Conservation (phyloP, 2,797 vertebrate species). For the Crocodylus rhombifer region DNA sequence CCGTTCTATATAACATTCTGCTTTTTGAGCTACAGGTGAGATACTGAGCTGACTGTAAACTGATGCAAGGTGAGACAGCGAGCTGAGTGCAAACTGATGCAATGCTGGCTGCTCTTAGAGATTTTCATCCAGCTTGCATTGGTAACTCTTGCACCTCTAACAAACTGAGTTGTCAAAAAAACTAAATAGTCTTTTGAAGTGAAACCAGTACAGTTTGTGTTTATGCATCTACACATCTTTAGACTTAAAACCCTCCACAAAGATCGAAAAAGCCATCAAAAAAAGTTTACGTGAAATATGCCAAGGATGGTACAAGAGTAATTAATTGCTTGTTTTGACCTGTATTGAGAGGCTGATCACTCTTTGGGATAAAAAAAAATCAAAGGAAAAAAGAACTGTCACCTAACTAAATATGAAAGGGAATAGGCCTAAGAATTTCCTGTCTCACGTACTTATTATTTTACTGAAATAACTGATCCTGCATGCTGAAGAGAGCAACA, state of each 20-base stretch:
- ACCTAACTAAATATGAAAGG: neutral
- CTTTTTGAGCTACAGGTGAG: neutral
- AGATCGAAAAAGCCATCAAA: no score
- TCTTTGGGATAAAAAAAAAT: neutral
- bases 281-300: no score
- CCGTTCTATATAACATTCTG: neutral
- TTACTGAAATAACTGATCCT: slow-evolving; percentile 53
- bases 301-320: neutral
- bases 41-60: neutral
- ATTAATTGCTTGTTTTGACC: neutral
- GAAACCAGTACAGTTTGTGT: neutral
- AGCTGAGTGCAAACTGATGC: neutral
- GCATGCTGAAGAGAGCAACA: slow-evolving; percentile 31
- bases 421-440: neutral
- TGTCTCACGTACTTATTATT: neutral
- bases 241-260: no score
- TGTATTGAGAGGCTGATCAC: neutral
- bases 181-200: no score
- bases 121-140: neutral
- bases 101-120: no score
- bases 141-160: neutral
- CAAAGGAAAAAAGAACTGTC: neutral
- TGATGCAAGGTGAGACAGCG: no score
- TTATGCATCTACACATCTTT: neutral
- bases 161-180: neutral